Evolutionary conservation across 2,797 vertebrate species (phyloP), one percentile per base, ranked within the genome.

Genomic region (Valencia hispanica): DNA sequence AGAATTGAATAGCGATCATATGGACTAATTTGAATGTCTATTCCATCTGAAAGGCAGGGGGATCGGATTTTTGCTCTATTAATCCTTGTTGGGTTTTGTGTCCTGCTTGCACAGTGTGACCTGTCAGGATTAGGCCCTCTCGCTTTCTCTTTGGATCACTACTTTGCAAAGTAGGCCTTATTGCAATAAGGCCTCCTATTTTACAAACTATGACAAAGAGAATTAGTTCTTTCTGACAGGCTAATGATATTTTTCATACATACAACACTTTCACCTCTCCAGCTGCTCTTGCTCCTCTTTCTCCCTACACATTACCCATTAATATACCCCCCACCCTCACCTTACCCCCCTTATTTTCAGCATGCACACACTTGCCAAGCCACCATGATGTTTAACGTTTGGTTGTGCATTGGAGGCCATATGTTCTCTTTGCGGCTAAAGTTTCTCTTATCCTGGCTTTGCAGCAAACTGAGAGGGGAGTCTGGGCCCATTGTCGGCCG

Each of bases 21-120:
- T 78, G 82, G 86, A 79, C 78, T 90, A 84, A 91, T 93, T 88
- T 86, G 86, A 83, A 80, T 57, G 87, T 90, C 87, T 88, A 77
- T 90, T 88, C 87, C 82, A 80, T 83, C 43, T 92, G 90, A 91
- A 87, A 88, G 86, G 81, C 78, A n/a, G 72, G 84, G 82, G 82
- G 85, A 85, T 83, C 71, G 83, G 85, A 80, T 89, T 90, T 84
- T 83, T 81, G 66, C 47, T 69, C 73, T 0, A 9, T 77, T 93
- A 89, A 92, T 92, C 87, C 88, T 81, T 83, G 83, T 79, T 75
- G 72, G 79, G 55, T 79, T 89, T 87, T 88, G 69, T 89, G 83
- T 86, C 75, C 80, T 53, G 81, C 84, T 90, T 88, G 91, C 89
- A 91, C 73, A 87, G 79, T 81, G 75, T 84, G 86, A 92, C 81